Base-by-base conservation (phyloP, 1,140 invertebrate genomes). In the Orchestia grillus region DNA sequence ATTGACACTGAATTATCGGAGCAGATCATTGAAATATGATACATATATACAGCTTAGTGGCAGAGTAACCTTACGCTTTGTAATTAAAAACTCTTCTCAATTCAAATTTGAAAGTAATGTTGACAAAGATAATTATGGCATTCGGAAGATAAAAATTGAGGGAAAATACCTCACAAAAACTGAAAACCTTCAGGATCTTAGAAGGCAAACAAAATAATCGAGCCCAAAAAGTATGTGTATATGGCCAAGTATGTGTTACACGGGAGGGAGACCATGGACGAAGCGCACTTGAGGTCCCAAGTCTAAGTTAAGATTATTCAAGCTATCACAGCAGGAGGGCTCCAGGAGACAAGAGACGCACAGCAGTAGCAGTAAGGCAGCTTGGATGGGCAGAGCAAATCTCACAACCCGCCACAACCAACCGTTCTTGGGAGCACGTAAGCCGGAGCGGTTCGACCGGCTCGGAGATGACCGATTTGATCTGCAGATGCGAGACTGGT, bases 211-310 rank as follows among this genome's bases (percentile, higher is more conserved):
- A 77, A 77, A 77, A 77, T n/a, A 77, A 77, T 77, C 28, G 1
- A 77, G 11, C 36, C 28, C 36, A 8, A 77, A 23, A 23, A 28
- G 28, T 77, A 77, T 3, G 62, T 19, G 11, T 3, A 77, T 36
- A 36, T 77, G 11, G 36, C 36, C 1, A 77, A 77, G 62, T 77
- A 77, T 87, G 95, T 41, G 97, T 98, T 98, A 99, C 96, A 98
- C 98, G 0, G 99, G 99, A 57, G 99, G 99, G 42, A 98, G 98
- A 96, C 99, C 99, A 91, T 98, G 98, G 16, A 99, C 98, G 97
- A 99, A 99, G 94, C 98, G 98, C 96, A 99, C 97, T 97, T 99
- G 98, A 1, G 99, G 99, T 6, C 98, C 98, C 43, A 99, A 97
- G 0, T 98, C 99, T 97, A 98, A 98, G 45, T 98, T 98, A 96